Percentiles rank a stretch among this genome's conserved stretches.
phyloP scores from a whole-genome alignment of 2,113 vertebrate species.

The Oreotrochilus melanogaster region DNA sequence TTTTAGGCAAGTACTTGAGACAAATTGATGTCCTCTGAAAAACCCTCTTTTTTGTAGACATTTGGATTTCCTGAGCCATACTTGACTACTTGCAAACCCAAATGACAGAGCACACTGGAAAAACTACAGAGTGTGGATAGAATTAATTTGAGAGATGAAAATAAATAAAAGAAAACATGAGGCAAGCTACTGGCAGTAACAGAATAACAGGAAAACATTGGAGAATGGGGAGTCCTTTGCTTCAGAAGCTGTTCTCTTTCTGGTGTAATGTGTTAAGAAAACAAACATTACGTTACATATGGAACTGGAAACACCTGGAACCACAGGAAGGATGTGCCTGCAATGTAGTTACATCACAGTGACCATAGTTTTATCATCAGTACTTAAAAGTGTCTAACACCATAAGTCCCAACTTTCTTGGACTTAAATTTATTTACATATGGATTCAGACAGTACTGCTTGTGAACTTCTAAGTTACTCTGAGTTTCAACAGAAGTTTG shows the following conservation, averaged over 20 bases:
- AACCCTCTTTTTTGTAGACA: fast-evolving
- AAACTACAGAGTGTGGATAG: not conserved
- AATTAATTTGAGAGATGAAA: not conserved
- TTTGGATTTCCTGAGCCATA: not conserved
- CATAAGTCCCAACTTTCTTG: not conserved
- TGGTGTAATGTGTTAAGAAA: not conserved
- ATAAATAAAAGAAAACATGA: not conserved
- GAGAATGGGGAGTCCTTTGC: not conserved
- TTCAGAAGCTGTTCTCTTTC: not conserved
- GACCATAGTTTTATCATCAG: not conserved
- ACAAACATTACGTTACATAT: not conserved
- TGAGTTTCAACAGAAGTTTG: not conserved
- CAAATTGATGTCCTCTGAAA: not conserved
- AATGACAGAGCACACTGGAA: not conserved
- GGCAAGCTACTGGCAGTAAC: not conserved
- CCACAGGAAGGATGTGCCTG: not conserved
- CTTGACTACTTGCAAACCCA: not conserved
- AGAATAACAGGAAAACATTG: not conserved
- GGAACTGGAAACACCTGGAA: not conserved
- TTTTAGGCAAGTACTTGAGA: not conserved
- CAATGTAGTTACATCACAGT: not conserved
- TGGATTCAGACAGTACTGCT: not conserved
- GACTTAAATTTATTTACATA: not conserved
- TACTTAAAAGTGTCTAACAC: not conserved
- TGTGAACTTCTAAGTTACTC: fast-evolving